These are phyloP conservation scores for Mungos mungo DNA, from an alignment of 2,113 vertebrate species.

Conservation along the genomic window DNA sequence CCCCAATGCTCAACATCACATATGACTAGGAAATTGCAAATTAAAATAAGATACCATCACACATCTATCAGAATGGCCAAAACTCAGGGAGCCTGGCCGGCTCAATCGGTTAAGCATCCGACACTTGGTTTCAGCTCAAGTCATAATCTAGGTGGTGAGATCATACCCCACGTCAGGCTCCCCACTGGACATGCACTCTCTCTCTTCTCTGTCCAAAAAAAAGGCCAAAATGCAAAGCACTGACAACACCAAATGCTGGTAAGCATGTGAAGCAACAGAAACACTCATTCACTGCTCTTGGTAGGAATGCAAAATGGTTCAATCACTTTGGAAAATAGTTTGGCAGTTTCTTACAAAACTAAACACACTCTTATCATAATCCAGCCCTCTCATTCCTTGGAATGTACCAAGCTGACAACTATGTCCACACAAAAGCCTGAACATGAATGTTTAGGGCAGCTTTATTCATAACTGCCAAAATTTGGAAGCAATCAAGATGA, in stretches of 20 bases:
- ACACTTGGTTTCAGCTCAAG: too few species aligned
- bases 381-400: not conserved
- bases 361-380: not conserved
- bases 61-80: not conserved
- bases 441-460: not conserved
- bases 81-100: not conserved
- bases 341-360: slow-evolving; percentile 4
- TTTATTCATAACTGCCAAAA: not conserved
- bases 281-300: not conserved
- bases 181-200: too few species aligned
- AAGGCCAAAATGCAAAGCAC: not conserved
- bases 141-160: too few species aligned
- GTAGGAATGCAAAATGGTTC: not conserved
- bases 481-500: not conserved
- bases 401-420: not conserved
- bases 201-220: too few species aligned
- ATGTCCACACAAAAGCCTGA: not conserved
- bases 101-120: too few species aligned
- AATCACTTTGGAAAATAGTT: not conserved
- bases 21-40: not conserved
- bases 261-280: not conserved
- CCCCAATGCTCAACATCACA: not conserved
- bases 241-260: not conserved
- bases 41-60: not conserved
- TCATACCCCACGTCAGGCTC: too few species aligned